phyloP scores from a whole-genome alignment of 1,140 invertebrate genomes.

The Calephelis virginiensis region DNA sequence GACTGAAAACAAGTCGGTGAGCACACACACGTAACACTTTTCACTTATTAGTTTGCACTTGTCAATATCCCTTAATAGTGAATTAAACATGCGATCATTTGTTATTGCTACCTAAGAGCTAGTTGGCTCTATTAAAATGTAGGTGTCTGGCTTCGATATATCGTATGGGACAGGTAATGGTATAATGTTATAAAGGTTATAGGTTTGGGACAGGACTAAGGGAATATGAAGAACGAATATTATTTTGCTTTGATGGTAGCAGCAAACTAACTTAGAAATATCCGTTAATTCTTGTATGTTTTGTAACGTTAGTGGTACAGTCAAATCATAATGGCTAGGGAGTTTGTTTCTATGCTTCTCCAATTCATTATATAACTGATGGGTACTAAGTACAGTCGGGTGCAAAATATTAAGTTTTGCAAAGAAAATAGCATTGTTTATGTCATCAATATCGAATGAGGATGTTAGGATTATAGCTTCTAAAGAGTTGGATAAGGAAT shows the following conservation, averaged over 20 bases:
- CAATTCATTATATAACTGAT: too few species aligned
- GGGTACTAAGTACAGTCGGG: too few species aligned
- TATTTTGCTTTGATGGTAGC: conserved; percentile 9
- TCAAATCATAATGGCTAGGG: neutral
- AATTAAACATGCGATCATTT: conserved; percentile 2
- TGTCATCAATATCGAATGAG: too few species aligned
- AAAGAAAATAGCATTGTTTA: too few species aligned
- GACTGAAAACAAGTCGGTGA: neutral
- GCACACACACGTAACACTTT: neutral
- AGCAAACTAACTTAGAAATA: conserved; percentile 17
- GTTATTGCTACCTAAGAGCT: conserved; percentile 5
- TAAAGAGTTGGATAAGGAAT: too few species aligned
- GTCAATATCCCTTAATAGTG: conserved; percentile 7
- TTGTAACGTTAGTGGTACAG: neutral
- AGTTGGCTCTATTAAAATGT: conserved; percentile 4
- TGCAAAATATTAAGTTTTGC: too few species aligned
- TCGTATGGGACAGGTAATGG: conserved; percentile 4
- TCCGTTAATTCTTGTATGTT: conserved; percentile 10
- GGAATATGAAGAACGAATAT: conserved; percentile 5
- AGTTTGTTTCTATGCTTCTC: conserved; percentile 4
- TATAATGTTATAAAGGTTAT: conserved; percentile 17
- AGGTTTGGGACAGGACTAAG: conserved; percentile 8
- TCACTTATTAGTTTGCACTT: conserved; percentile 7
- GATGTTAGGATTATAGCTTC: too few species aligned
- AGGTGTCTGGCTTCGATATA: conserved; percentile 16